Percentiles rank a stretch among this genome's conserved stretches.
Conservation (phyloP, 1,140 invertebrate genomes). For the Leptinotarsa undecemlineata region DNA sequence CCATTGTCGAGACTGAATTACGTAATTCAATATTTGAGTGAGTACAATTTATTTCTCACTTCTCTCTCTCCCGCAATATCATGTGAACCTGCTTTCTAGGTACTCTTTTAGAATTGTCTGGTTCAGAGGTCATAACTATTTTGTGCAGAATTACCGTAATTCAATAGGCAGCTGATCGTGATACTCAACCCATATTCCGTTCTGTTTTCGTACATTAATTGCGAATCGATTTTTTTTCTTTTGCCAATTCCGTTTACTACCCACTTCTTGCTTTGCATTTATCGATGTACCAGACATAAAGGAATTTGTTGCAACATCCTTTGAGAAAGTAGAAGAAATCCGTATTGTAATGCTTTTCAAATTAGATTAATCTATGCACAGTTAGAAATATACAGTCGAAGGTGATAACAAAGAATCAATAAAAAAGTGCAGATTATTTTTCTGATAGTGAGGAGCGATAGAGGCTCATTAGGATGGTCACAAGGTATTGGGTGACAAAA, state of each 20-base stretch:
- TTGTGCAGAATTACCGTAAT: conserved; percentile 1
- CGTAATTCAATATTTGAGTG: conserved; percentile 1
- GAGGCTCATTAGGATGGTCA: too few species aligned
- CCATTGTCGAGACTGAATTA: not conserved
- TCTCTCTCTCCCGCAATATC: not conserved
- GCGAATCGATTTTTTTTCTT: not conserved
- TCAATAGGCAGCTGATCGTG: conserved; percentile 7
- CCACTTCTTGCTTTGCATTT: too few species aligned
- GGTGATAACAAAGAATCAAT: too few species aligned
- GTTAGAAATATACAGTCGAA: too few species aligned
- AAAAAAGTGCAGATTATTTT: too few species aligned
- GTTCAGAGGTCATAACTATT: conserved; percentile 8
- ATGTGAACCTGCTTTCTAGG: conserved; percentile 2
- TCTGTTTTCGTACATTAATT: not conserved
- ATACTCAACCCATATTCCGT: conserved; percentile 1
- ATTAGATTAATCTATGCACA: too few species aligned
- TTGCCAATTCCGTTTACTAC: not conserved
- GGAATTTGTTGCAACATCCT: too few species aligned
- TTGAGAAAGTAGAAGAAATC: too few species aligned
- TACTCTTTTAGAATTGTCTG: conserved; percentile 6
- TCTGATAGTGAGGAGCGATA: too few species aligned
- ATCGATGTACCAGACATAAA: too few species aligned
- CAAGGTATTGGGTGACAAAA: too few species aligned
- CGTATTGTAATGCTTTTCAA: too few species aligned
- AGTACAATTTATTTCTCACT: not conserved